phyloP scores from a whole-genome alignment of 2,113 vertebrate genomes.

The Daphoenositta chrysoptera region DNA sequence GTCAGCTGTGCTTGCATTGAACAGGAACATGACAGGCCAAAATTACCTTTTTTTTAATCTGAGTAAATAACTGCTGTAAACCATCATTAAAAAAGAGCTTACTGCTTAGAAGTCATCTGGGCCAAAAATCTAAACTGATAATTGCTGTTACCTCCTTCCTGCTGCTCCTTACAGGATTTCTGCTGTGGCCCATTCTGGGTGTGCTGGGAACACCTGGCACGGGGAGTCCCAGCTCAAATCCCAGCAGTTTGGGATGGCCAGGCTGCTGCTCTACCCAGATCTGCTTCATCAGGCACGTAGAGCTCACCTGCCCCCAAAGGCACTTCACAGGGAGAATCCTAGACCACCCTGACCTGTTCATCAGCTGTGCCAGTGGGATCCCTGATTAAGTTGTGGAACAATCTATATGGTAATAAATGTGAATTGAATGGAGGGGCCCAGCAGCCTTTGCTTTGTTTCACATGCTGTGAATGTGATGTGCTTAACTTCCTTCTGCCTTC shows the following conservation, averaged over 20 bases:
- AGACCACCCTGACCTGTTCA: not conserved
- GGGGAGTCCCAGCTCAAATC: not conserved
- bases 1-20: not conserved
- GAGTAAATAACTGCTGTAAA: not conserved
- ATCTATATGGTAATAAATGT: not conserved
- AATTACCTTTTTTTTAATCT: not conserved
- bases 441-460: not conserved
- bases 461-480: not conserved
- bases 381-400: not conserved
- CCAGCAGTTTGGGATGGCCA: accelerated
- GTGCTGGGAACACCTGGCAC: not conserved
- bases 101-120: not conserved
- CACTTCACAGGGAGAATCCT: not conserved
- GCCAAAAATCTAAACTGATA: not conserved
- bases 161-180: not conserved
- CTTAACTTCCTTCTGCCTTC: not conserved
- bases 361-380: not conserved
- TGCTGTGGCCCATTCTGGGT: not conserved
- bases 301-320: not conserved
- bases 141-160: not conserved
- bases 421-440: not conserved
- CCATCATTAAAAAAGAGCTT: not conserved
- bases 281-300: not conserved
- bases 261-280: not conserved
- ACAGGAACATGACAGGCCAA: not conserved